Evolutionary conservation across 2,888 invertebrate genomes (phyloP).

Genomic region (Cheilosia grossa): DNA sequence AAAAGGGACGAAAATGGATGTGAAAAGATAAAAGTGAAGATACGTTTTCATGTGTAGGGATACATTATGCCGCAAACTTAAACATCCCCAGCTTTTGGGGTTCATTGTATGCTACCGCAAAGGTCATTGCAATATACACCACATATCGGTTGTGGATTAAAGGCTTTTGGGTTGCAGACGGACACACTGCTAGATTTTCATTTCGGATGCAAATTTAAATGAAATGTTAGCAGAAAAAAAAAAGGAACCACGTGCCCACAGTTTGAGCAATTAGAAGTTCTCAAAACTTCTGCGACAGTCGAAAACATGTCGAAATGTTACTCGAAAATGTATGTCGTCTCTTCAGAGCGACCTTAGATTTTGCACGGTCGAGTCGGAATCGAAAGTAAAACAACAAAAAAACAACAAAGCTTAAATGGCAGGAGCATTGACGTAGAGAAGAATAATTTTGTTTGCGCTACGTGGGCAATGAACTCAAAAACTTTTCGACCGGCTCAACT

Average conservation of each 20-base stretch:
- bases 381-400: conserved; percentile 18
- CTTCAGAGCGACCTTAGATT: neutral
- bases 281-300: conserved; percentile 26
- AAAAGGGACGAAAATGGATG: neutral
- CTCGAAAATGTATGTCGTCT: conserved; percentile 13
- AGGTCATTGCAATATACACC: conserved; percentile 59
- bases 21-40: neutral
- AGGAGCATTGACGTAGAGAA: too few species aligned
- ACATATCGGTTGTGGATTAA: neutral
- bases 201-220: conserved; percentile 20
- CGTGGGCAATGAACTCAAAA: too few species aligned
- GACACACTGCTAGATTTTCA: neutral
- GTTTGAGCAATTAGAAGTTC: conserved; percentile 59
- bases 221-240: neutral
- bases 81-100: conserved; percentile 42
- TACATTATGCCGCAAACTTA: conserved; percentile 8
- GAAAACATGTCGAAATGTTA: conserved; percentile 21
- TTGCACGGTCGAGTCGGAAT: conserved; percentile 2
- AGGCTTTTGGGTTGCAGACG: neutral
- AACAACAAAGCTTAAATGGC: neutral
- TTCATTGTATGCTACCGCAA: conserved; percentile 49
- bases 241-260: neutral
- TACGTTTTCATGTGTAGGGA: neutral
- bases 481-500: too few species aligned
- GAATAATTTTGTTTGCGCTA: too few species aligned